These are phyloP conservation scores for Diceros bicornis DNA, from an alignment of 2,797 vertebrate species.

Conservation along the genomic window DNA sequence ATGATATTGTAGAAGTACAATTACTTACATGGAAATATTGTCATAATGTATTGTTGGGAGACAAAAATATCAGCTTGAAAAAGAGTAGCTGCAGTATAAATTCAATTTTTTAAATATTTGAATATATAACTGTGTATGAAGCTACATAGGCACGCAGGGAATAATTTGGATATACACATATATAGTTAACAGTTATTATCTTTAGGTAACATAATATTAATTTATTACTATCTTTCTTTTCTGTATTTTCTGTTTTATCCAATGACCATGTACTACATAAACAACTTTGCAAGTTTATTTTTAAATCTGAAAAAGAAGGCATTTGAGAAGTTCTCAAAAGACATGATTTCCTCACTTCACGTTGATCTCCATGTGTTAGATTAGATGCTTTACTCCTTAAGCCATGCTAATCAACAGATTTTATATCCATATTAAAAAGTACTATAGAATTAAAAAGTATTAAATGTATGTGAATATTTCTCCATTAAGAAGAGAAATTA, in stretches of 20 bases:
- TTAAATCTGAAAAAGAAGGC: background rate
- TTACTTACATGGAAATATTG: conserved; percentile 25
- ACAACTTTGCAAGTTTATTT: background rate
- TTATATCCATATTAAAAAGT: background rate
- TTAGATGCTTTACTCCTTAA: background rate
- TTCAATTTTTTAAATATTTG: background rate
- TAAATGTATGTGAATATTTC: background rate
- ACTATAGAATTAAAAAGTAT: background rate
- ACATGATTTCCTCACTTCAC: background rate
- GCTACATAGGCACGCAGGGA: background rate
- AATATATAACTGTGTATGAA: background rate
- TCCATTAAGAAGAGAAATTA: background rate
- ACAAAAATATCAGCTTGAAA: background rate
- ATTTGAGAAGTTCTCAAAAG: background rate
- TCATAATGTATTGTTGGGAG: background rate
- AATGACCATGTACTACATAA: background rate
- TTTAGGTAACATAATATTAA: background rate
- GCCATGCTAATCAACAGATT: background rate
- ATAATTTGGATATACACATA: background rate
- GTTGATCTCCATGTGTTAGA: background rate
- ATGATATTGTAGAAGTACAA: background rate
- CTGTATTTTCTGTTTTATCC: background rate
- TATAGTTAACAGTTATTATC: background rate
- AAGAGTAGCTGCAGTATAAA: background rate
- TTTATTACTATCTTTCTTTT: background rate